Percentiles rank a stretch among this genome's conserved stretches.
Conservation (phyloP, 2,888 invertebrate genomes). For the Spatulosminthurus flaviceps region DNA sequence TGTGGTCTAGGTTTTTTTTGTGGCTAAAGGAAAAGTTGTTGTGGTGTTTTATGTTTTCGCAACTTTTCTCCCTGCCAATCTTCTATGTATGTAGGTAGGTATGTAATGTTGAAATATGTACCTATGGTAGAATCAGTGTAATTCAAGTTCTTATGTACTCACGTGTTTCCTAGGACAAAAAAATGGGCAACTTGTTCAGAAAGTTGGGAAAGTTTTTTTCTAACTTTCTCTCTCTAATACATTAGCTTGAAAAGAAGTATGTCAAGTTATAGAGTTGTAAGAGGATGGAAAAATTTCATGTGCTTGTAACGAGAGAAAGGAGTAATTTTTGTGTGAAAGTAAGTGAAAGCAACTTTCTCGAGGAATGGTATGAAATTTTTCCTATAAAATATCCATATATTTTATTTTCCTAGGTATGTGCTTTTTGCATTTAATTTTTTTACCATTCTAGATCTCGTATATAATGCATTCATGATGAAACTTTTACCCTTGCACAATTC, state of each 20-base stretch:
- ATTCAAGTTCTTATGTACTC: no score
- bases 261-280: conserved; percentile 7
- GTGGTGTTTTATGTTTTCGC: background rate
- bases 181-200: no score
- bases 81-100: no score
- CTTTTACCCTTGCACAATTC: conserved; percentile 30
- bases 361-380: conserved; percentile 8
- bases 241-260: conserved; percentile 37
- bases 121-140: no score
- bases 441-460: background rate
- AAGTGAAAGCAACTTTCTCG: conserved; percentile 1
- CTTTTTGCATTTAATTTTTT: no score
- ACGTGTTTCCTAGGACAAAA: no score
- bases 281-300: conserved; percentile 13
- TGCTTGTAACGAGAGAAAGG: background rate
- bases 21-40: conserved; percentile 4
- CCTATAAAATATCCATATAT: no score
- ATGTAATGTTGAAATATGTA: no score
- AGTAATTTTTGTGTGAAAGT: background rate
- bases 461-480: conserved; percentile 40
- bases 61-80: background rate
- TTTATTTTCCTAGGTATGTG: background rate
- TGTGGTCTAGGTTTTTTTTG: conserved; percentile 19
- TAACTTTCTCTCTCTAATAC: background rate
- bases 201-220: no score